Evolutionary conservation across 2,113 vertebrate species (phyloP).

Genomic region (Rhinolophus sinicus): DNA sequence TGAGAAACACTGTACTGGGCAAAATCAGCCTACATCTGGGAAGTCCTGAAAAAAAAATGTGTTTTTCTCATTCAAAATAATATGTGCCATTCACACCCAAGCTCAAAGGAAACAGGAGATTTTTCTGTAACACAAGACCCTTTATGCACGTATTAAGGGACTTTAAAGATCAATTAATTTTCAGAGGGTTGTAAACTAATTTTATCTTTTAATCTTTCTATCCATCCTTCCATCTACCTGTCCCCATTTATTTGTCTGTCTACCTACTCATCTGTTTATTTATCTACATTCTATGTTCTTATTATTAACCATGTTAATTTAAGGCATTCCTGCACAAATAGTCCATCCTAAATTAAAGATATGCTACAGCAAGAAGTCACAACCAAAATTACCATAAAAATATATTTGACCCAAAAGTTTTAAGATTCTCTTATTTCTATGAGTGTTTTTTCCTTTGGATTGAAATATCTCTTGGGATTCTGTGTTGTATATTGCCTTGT

Average conservation of each 20-base stretch:
- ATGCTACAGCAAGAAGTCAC: not conserved
- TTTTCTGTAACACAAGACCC: not conserved
- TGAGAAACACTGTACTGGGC: not conserved
- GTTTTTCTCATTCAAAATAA: not conserved
- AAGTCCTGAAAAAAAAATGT: not conserved
- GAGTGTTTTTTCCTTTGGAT: not conserved
- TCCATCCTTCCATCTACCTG: not conserved
- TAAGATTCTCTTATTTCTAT: not conserved
- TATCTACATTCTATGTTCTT: not conserved
- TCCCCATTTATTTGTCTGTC: not conserved
- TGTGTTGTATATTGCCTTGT: not conserved
- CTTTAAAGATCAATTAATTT: conserved; percentile 5
- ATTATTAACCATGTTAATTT: not conserved
- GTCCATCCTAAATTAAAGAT: not conserved
- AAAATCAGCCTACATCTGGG: not conserved
- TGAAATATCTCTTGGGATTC: not conserved
- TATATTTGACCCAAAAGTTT: not conserved
- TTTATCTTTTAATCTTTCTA: not conserved
- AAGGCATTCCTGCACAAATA: not conserved
- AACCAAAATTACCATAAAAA: not conserved
- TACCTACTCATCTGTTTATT: not conserved
- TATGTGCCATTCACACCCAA: not conserved
- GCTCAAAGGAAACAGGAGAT: not conserved
- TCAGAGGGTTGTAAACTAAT: not conserved
- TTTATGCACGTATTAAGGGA: not conserved